A percentile compares a stretch with the other conserved stretches of the same genome.
phyloP scores from a whole-genome alignment of 1,140 invertebrate genomes.

The Drosophila trapezifrons region DNA sequence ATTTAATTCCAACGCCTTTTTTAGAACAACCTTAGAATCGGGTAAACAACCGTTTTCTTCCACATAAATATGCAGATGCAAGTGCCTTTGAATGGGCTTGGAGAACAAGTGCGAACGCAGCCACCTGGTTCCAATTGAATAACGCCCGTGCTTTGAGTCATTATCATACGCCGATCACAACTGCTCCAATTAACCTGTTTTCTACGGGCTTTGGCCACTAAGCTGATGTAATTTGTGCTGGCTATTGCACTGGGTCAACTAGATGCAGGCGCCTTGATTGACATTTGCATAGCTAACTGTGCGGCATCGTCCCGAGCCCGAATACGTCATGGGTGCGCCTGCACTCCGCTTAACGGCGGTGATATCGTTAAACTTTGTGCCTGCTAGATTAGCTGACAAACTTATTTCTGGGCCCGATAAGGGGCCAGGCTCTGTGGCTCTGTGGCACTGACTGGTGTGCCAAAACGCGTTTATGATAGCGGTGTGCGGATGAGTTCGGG shows the following conservation, averaged over 20 bases:
- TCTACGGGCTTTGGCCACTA: conserved; percentile 20
- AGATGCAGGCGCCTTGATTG: conserved; percentile 39
- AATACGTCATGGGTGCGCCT: conserved; percentile 53
- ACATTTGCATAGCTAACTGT: conserved; percentile 32
- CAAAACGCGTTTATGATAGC: conserved; percentile 50
- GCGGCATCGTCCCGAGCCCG: not conserved
- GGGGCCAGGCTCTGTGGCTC: conserved; percentile 3
- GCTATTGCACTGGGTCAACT: conserved; percentile 74
- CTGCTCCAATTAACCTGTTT: conserved; percentile 60
- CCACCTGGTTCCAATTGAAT: conserved; percentile 31
- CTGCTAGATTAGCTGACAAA: conserved; percentile 67
- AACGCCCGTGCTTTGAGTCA: conserved; percentile 20
- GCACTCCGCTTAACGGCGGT: conserved; percentile 35
- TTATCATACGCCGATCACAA: conserved; percentile 23
- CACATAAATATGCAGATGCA: conserved; percentile 25
- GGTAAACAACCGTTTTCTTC: conserved; percentile 24
- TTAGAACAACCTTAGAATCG: not conserved
- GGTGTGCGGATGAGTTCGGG: conserved; percentile 17
- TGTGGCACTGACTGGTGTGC: conserved; percentile 35
- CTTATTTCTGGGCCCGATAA: conserved; percentile 66
- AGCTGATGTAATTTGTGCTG: conserved; percentile 69
- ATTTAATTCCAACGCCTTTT: conserved; percentile 1
- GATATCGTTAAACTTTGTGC: conserved; percentile 50
- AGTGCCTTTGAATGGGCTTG: not conserved
- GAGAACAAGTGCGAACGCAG: conserved; percentile 11